phyloP scores from a whole-genome alignment of 2,113 vertebrate species.

The Nerophis lumbriciformis region DNA sequence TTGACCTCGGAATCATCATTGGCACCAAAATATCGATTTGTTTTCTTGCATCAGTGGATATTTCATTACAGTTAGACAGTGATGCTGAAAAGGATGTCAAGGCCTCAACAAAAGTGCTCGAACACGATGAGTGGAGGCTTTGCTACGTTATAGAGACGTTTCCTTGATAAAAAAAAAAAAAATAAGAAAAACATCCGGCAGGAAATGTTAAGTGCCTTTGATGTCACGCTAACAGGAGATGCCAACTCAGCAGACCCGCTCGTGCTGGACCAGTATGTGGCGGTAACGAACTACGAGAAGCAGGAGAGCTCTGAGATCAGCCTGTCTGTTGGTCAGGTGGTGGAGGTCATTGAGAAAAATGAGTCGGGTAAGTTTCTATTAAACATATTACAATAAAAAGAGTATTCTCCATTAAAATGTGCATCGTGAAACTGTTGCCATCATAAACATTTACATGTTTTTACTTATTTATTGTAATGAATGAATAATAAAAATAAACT shows the following conservation, averaged over 20 bases:
- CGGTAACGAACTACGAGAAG: slow-evolving; percentile 93
- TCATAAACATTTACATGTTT: too few species aligned
- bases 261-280: slow-evolving; percentile 93
- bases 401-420: too few species aligned
- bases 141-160: slow-evolving; percentile 32
- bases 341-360: slow-evolving; percentile 99
- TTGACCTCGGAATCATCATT: slow-evolving; percentile 9
- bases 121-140: slow-evolving; percentile 36
- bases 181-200: neutral
- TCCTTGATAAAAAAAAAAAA: neutral
- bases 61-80: slow-evolving; percentile 20
- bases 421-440: too few species aligned
- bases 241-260: slow-evolving; percentile 79
- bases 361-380: slow-evolving; percentile 80
- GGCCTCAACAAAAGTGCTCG: slow-evolving; percentile 13
- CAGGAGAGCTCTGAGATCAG: slow-evolving; percentile 98
- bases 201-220: neutral
- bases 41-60: slow-evolving; percentile 1
- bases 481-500: too few species aligned
- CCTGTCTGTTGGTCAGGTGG: slow-evolving; percentile 89
- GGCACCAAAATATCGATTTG: neutral
- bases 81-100: slow-evolving; percentile 21
- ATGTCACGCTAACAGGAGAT: slow-evolving; percentile 67
- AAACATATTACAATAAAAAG: too few species aligned
- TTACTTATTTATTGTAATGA: too few species aligned